These are phyloP conservation scores for Ctenicera cuprea DNA, from an alignment of 2,888 invertebrate genomes.

Conservation along the genomic window DNA sequence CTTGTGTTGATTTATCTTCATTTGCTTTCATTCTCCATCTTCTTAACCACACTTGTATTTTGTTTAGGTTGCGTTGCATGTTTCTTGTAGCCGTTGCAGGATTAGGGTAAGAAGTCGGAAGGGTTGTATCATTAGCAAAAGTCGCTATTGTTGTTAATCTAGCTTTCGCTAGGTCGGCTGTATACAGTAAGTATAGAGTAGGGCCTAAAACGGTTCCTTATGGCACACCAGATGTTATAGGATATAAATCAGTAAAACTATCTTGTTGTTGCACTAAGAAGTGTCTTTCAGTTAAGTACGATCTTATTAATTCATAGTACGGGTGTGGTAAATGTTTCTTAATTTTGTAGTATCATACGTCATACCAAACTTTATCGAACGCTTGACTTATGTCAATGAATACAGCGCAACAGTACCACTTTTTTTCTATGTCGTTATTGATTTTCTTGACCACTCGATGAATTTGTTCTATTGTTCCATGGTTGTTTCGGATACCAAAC, in stretches of 20 bases:
- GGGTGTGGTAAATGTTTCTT: conserved; percentile 11
- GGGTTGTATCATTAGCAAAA: conserved; percentile 9
- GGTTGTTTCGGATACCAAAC: conserved; percentile 4
- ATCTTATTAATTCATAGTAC: conserved; percentile 6
- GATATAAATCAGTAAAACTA: not conserved
- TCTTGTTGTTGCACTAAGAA: conserved; percentile 10
- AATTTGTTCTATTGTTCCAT: conserved; percentile 28
- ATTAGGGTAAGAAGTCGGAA: conserved; percentile 5
- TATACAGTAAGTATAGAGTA: not conserved
- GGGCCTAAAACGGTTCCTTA: not conserved
- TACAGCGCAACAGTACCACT: conserved; percentile 12
- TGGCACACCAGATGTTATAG: conserved; percentile 14
- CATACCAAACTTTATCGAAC: conserved; percentile 15
- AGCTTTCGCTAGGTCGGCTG: conserved; percentile 5
- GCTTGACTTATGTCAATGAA: conserved; percentile 27
- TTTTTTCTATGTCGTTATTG: conserved; percentile 23
- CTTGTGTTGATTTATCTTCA: conserved; percentile 20
- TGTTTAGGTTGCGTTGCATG: conserved; percentile 10
- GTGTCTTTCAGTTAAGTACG: conserved; percentile 11
- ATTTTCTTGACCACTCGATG: too few species aligned
- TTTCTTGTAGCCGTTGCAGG: not conserved
- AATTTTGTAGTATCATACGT: not conserved
- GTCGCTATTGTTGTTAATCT: not conserved
- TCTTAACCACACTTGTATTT: conserved; percentile 11
- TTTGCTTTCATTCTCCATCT: conserved; percentile 8